Evolutionary conservation across 2,797 vertebrate genomes (phyloP).

Genomic region (Sebastes vulpes): DNA sequence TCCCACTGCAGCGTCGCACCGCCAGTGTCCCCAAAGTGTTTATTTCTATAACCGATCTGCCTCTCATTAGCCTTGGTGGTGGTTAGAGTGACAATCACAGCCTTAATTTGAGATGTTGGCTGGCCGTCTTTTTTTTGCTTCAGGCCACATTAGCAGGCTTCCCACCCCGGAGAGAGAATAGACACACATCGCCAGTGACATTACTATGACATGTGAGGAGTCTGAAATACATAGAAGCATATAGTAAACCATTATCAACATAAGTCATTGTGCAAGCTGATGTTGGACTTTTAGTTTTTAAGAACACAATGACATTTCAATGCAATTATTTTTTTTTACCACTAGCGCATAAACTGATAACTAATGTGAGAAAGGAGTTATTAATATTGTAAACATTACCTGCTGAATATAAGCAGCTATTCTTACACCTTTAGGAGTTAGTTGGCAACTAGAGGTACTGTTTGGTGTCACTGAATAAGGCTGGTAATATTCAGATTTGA

Average conservation of each 20-base stretch:
- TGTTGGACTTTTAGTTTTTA: not conserved
- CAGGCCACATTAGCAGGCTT: conserved; percentile 77
- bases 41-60: conserved; percentile 81
- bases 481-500: not conserved
- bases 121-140: conserved; percentile 64
- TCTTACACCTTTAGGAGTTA: conserved; percentile 17
- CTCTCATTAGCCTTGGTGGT: conserved; percentile 77
- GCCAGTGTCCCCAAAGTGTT: conserved; percentile 76
- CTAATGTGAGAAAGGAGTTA: not conserved
- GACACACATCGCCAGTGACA: conserved; percentile 44
- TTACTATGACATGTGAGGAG: conserved; percentile 41
- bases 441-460: conserved; percentile 3
- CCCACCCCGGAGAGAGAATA: conserved; percentile 55
- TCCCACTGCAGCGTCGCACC: conserved; percentile 67
- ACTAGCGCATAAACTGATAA: not conserved
- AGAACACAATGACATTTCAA: conserved; percentile 7
- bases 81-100: conserved; percentile 80
- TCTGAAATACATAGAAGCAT: conserved; percentile 12
- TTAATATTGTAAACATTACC: conserved; percentile 20
- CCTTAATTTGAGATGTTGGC: conserved; percentile 80
- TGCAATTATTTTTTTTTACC: not conserved
- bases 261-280: not conserved
- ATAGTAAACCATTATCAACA: not conserved
- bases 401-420: conserved; percentile 25
- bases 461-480: not conserved